Conservation (phyloP, 2,797 vertebrate species). For the Poeciliopsis presidionis region DNA sequence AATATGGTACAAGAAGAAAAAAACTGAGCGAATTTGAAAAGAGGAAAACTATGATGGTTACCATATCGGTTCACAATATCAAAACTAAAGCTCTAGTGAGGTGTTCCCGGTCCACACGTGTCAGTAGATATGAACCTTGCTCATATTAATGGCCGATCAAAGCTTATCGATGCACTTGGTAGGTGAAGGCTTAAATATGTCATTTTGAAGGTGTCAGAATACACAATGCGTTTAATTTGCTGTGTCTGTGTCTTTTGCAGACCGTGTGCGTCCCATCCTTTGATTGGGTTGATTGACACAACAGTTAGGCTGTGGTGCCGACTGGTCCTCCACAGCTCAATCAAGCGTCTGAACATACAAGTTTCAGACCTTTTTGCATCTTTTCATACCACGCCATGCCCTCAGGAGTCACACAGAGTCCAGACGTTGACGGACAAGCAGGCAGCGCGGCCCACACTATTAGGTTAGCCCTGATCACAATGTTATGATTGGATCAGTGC, state of each 20-base stretch:
- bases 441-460: not conserved
- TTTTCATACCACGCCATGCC: not conserved
- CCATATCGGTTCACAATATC: not conserved
- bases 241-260: not conserved
- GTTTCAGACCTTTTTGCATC: not conserved
- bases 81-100: not conserved
- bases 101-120: not conserved
- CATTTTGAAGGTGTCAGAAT: not conserved
- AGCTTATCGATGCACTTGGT: not conserved
- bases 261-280: not conserved
- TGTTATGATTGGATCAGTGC: not conserved
- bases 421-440: not conserved
- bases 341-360: not conserved
- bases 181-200: not conserved
- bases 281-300: not conserved
- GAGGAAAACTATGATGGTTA: not conserved
- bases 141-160: not conserved
- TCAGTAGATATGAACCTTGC: not conserved
- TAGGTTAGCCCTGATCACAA: not conserved
- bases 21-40: not conserved
- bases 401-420: not conserved
- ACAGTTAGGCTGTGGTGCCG: not conserved
- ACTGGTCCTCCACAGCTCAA: not conserved
- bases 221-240: not conserved
- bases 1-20: not conserved